These are phyloP conservation scores for Catalaphyllia jardinei DNA, from an alignment of 64 coral and sea anemone genomes.

Conservation along the genomic window DNA sequence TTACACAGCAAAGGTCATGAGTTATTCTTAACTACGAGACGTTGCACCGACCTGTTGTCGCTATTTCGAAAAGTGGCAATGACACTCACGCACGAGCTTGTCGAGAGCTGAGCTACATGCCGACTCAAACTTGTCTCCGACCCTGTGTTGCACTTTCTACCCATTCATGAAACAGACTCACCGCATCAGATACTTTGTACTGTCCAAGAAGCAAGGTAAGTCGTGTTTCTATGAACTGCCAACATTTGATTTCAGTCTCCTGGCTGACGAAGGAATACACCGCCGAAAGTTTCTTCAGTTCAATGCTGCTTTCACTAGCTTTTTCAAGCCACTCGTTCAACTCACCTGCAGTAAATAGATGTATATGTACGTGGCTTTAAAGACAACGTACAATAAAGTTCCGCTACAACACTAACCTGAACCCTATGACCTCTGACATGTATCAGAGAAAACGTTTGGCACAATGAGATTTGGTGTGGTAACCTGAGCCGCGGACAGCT, in stretches of 20 bases:
- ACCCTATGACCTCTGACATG: no score
- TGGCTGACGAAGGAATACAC: conserved; percentile 9
- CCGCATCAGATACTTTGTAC: conserved; percentile 69
- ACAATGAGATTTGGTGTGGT: no score
- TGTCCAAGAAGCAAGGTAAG: conserved; percentile 77
- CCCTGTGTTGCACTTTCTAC: neutral
- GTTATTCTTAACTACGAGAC: no score
- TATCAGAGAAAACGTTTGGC: no score
- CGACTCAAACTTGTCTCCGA: no score
- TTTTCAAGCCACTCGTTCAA: conserved; percentile 44
- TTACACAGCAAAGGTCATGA: no score
- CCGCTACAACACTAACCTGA: neutral
- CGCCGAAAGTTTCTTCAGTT: conserved; percentile 30
- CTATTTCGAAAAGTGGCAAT: no score
- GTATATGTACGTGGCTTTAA: neutral
- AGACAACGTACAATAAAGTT: neutral
- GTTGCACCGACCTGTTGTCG: no score
- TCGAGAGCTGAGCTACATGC: no score
- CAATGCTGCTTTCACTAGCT: neutral
- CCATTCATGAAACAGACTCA: neutral
- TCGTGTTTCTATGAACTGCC: conserved; percentile 77
- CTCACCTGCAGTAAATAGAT: conserved; percentile 33
- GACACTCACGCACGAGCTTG: no score
- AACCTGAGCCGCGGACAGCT: no score
- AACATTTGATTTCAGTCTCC: conserved; percentile 64